Conservation (phyloP, 2,113 vertebrate species). For the Micronycteris hirsuta region DNA sequence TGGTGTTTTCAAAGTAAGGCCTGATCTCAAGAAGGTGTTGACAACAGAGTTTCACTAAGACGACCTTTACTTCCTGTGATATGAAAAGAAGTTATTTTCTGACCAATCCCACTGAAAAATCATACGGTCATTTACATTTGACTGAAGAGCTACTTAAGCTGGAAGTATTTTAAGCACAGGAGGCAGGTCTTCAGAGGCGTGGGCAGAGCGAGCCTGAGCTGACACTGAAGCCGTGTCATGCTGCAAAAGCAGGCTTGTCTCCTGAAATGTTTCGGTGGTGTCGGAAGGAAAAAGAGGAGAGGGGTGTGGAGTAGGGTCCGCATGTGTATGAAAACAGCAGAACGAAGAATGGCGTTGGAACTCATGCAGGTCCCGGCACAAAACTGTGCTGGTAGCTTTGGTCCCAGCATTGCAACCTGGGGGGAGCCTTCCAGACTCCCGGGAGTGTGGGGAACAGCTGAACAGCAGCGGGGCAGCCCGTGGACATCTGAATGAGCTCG, state of each 20-base stretch:
- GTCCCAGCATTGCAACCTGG: fast-evolving
- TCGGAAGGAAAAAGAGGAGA: not conserved
- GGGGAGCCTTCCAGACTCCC: not conserved
- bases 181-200: not conserved
- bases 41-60: not conserved
- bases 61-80: not conserved
- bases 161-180: not conserved
- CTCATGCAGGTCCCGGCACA: not conserved
- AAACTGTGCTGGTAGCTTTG: not conserved
- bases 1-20: constrained; percentile 31
- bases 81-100: not conserved
- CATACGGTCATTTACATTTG: not conserved
- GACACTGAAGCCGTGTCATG: not conserved
- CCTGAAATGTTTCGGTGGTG: not conserved
- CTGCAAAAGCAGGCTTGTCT: not conserved
- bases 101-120: not conserved
- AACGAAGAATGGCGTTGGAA: not conserved
- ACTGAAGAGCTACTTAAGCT: not conserved
- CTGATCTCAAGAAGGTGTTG: not conserved
- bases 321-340: not conserved
- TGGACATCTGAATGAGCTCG: too few relatives aligned
- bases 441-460: not conserved
- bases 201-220: not conserved
- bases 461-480: not conserved
- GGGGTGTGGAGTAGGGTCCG: not conserved